Conservation (phyloP, 2,888 invertebrate genomes). For the Oeneis ivallda region DNA sequence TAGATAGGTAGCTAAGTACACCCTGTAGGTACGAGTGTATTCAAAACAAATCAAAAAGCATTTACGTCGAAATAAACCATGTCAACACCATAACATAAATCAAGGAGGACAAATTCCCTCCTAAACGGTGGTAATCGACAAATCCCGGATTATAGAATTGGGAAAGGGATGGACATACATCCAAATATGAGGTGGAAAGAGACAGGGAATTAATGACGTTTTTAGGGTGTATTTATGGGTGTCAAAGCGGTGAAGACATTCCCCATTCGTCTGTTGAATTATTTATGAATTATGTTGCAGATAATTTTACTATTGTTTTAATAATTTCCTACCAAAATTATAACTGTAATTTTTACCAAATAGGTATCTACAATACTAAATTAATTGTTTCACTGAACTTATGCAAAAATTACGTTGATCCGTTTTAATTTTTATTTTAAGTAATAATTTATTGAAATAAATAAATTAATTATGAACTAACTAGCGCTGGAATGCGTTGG, state of each 20-base stretch:
- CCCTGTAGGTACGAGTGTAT: background rate
- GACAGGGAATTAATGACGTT: constrained; percentile 41
- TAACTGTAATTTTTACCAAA: too few species aligned
- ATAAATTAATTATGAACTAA: too few species aligned
- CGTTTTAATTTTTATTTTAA: too few species aligned
- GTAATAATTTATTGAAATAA: too few species aligned
- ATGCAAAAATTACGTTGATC: too few species aligned
- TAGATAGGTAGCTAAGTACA: background rate
- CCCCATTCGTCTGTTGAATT: constrained; percentile 9
- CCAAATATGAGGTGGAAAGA: constrained; percentile 40
- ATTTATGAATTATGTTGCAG: background rate
- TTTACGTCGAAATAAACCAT: constrained; percentile 6
- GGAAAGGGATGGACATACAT: constrained; percentile 47
- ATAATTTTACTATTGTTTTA: background rate
- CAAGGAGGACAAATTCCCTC: constrained; percentile 15
- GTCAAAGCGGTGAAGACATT: constrained; percentile 5
- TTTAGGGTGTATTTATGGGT: constrained; percentile 53
- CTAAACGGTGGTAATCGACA: constrained; percentile 50
- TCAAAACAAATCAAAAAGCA: constrained; percentile 20
- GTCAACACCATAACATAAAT: constrained; percentile 22
- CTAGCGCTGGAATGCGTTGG: too few species aligned
- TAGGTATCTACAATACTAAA: too few species aligned
- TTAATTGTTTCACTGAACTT: too few species aligned
- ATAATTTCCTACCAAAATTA: too few species aligned
- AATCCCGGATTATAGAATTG: constrained; percentile 53